Base-by-base conservation (phyloP, 2,888 invertebrate species). In the Mesodorylaimus sp. region DNA sequence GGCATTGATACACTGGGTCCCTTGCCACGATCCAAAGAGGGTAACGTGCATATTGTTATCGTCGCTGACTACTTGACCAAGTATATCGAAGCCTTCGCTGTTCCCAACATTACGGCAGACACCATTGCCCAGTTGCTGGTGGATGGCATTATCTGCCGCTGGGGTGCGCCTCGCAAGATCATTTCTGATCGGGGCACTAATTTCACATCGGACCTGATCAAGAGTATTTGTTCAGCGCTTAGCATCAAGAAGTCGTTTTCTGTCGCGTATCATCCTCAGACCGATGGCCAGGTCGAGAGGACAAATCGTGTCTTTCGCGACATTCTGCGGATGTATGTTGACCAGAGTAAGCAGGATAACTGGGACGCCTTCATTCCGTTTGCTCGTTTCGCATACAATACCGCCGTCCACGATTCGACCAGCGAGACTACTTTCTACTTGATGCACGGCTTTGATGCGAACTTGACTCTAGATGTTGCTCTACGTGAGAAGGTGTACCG, bases 81-180 rank as follows among this genome's bases (percentile, higher is more conserved):
- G 26, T 62, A 38, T 36, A 49, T 52, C 45, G 27, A 58, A 55
- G 54, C 56, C 41, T 37, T 64, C 25, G 56, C 65, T 2, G 43
- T 66, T 16, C 59, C 59, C 0, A 59, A 64, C 37, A 59, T 61
- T 21, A 58, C 57, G 42, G 58, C 66, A 0, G 53, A 52, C 7
- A 63, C 63, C 0, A 55, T 65, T 5, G 63, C 65, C 0, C 43
- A 50, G n/a, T 55, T 59, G 2, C 48, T 38, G 24, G 27, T 43
- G 13, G 27, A 25, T 26, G 13, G 27, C 5, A 26, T 43, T n/a
- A 19, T 43, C 3, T 26, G 24, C 26, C 24, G 27, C 24, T 27
- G 27, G 10, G 44, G 44, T 10, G 26, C 44, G 7, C 44, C 44
- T 26, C 7, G 27, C 3, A 43, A 7, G 7, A 13, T 43, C 24